Evolutionary conservation across 1,140 invertebrate species (phyloP), one percentile per base, ranked within the genome.

Genomic region (Drosophila ananassae): DNA sequence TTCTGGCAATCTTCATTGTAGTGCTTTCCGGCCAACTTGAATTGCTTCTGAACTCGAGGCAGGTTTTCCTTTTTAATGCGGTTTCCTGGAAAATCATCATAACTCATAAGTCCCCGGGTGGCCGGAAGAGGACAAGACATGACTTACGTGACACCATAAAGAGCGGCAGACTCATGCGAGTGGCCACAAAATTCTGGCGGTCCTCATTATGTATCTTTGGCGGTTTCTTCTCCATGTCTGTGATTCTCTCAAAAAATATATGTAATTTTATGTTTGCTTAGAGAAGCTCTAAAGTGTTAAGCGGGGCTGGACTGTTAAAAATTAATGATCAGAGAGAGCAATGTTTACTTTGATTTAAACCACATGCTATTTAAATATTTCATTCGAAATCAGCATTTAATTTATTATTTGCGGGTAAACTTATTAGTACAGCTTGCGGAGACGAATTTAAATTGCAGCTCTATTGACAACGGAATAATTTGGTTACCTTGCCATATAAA

Each of bases 91-190:
- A 1, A 44, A 44, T 44, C 41, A 44, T 21, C 13, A 17, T 44
- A 17, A 44, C 2, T n/a, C 13, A 8, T 13, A 41, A 41, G 4
- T 6, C 39, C 41, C 13, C 1, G 41, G 17, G 13, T 12, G 12
- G 10, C 34, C 34, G 34, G 34, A 12, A 37, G 4, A 3, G 10
- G 34, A 37, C 34, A 37, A 10, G 34, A 37, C 34, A 10, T 22
- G n/a, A 41, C 79, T 67, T 67, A 89, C 83, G 84, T 8, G 83
- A 77, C 0, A 77, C 13, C 83, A 89, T 89, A 41, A 79, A 89
- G 0, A 89, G 79, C 5, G 83, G 83, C 21, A 89, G 44, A 47
- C 79, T 83, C 83, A 89, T 77, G 3, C 76, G 79, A 21, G 79
- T 83, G 22, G 83, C 59, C 46, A 89, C 76, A 41, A 89, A 89